Evolutionary conservation across 1,140 invertebrate genomes (phyloP), one percentile per base, ranked within the genome.

Genomic region (Cotesia typhae): DNA sequence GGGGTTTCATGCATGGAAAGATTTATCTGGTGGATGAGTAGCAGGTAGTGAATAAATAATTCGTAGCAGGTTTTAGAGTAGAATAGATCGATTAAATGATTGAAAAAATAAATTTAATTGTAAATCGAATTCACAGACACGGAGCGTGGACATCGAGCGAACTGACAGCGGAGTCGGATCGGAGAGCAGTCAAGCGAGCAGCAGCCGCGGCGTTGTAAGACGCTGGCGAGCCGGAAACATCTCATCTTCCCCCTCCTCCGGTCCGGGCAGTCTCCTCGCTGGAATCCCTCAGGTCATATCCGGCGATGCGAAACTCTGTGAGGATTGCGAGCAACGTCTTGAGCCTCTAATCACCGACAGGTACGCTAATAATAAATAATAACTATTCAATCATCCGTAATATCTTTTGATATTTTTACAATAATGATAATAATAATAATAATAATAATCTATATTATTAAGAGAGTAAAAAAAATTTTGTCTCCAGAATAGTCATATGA

Each of bases 161-260:
- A 96, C 96, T 77, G 96, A 98, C 84, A 96, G 95, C 10, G 96
- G 96, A 1, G 95, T 97, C 0, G 96, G 96, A 47, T 96, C 94
- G 2, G 96, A 97, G 84, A 96, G 95, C 3, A 95, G 94, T 81
- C 94, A 95, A 82, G 92, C 92, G n/a, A 94, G 92, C 64, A 89
- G 94, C 77, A 93, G 92, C 80, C 81, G 84, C 3, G 83, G 84
- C 35, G 79, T 82, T 9, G 71, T 74, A 4, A 81, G 84, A 75
- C 76, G 86, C 53, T 85, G 85, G 82, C 77, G 85, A 64, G 67
- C 78, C 63, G 80, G 83, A 77, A 85, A 78, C 74, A 57, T 70
- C 60, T 67, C 53, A 75, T 60, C 35, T 75, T 60, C 53, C 53
- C 20, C 37, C 65, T 79, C 83, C 20, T 81, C 82, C 51, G 76